These are phyloP conservation scores for Euclidia mi DNA, from an alignment of 2,888 invertebrate species.

Conservation along the genomic window DNA sequence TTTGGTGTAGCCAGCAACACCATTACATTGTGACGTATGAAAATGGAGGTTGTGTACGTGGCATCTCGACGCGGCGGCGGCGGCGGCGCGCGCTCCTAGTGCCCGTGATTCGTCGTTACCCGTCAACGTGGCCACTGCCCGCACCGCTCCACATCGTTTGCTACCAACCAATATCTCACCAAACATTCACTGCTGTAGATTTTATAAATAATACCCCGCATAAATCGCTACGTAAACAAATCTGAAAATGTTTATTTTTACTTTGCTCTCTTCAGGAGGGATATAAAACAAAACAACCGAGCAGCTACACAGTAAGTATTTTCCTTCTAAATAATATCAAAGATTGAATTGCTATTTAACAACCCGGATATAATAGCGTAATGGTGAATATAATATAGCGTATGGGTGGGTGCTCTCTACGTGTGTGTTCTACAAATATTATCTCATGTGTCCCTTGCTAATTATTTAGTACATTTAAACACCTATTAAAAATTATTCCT, in stretches of 20 bases:
- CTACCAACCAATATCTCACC: slow-evolving; percentile 46
- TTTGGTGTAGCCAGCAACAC: too few relatives aligned
- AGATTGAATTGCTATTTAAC: too few relatives aligned
- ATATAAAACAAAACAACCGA: neutral
- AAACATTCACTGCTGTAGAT: slow-evolving; percentile 41
- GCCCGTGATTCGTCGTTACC: slow-evolving; percentile 70
- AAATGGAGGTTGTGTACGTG: slow-evolving; percentile 73
- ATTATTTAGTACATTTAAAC: too few relatives aligned
- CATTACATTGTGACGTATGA: slow-evolving; percentile 81
- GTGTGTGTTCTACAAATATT: too few relatives aligned
- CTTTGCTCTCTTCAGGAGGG: neutral
- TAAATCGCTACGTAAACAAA: slow-evolving; percentile 24
- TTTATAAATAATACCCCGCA: slow-evolving; percentile 32
- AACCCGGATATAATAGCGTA: too few relatives aligned
- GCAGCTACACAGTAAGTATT: too few relatives aligned
- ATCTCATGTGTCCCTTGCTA: too few relatives aligned
- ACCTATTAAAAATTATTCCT: too few relatives aligned
- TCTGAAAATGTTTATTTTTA: slow-evolving; percentile 13
- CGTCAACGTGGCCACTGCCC: slow-evolving; percentile 40
- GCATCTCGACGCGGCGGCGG: slow-evolving; percentile 58
- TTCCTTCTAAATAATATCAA: too few relatives aligned
- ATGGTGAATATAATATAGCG: too few relatives aligned
- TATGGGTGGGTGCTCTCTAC: too few relatives aligned
- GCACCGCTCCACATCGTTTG: slow-evolving; percentile 64
- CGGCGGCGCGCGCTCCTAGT: slow-evolving; percentile 55